Evolutionary conservation across 2,797 vertebrate species (phyloP).

Genomic region (Echeneis naucrates): DNA sequence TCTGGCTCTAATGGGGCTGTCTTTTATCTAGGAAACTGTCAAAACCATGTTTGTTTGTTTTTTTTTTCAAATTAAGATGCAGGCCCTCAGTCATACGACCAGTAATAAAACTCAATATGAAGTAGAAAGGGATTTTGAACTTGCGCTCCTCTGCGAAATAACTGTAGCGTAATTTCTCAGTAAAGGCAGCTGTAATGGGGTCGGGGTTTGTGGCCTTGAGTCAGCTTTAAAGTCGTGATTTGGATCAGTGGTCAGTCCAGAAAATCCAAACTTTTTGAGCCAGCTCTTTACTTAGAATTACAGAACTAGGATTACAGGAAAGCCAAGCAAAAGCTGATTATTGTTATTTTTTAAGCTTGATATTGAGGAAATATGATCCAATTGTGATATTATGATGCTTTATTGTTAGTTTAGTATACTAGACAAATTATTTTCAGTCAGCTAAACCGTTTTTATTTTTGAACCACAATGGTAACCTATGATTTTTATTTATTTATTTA

Average conservation of each 20-base stretch:
- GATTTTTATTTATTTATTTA: no score
- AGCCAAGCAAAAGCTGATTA: background rate
- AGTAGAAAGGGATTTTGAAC: constrained; percentile 8
- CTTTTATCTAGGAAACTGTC: constrained; percentile 31
- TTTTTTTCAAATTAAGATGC: constrained; percentile 21
- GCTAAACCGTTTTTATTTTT: background rate
- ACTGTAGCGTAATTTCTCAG: background rate
- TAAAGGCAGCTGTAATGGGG: background rate
- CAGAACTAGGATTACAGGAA: background rate
- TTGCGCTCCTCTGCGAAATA: background rate
- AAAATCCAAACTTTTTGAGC: background rate
- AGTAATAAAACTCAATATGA: background rate
- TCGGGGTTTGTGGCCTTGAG: background rate
- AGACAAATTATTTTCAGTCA: background rate
- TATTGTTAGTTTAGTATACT: background rate
- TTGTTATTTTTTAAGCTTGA: background rate
- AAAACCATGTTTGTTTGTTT: constrained; percentile 16
- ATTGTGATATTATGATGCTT: background rate
- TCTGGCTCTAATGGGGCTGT: constrained; percentile 49
- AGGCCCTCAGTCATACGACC: constrained; percentile 5
- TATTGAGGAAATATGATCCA: background rate
- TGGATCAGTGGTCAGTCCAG: background rate
- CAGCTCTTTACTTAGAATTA: background rate
- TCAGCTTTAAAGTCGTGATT: background rate
- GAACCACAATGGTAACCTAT: background rate